A percentile compares a stretch with the other conserved stretches of the same genome.
These are phyloP conservation scores for Oxystoma pomonae DNA, from an alignment of 2,888 invertebrate species.

Conservation along the genomic window DNA sequence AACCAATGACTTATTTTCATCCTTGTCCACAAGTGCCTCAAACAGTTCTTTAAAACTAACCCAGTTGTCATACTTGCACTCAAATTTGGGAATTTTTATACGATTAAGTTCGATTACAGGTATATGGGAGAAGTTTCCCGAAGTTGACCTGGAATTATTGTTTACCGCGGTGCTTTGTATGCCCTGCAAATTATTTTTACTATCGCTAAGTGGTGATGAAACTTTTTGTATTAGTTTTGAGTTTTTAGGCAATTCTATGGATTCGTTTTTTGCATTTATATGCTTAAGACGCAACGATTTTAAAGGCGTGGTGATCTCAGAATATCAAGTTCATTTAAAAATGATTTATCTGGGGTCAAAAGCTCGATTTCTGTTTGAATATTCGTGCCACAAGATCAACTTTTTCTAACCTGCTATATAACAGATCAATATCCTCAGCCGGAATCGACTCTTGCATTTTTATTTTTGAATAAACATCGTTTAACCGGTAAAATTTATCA, in stretches of 20 bases:
- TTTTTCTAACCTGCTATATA: conserved; percentile 1
- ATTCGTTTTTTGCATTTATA: not conserved
- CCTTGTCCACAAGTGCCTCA: not conserved
- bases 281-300: not conserved
- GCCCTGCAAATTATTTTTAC: not conserved
- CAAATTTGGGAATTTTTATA: conserved; percentile 1
- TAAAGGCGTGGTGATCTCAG: not conserved
- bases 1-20: not conserved
- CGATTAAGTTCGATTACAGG: not conserved
- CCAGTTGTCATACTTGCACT: not conserved
- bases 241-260: not conserved
- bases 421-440: not conserved
- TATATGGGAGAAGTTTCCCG: not conserved
- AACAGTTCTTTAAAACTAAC: conserved; percentile 1
- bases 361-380: conserved; percentile 1
- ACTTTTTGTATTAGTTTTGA: not conserved
- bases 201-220: not conserved
- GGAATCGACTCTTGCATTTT: not conserved
- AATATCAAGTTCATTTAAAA: not conserved
- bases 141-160: no score
- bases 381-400: not conserved
- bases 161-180: no score
- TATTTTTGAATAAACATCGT: not conserved
- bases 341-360: not conserved
- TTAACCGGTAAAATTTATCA: not conserved